Percentiles rank a stretch among this genome's conserved stretches.
These are phyloP conservation scores for Nothocercus nigrocapillus DNA, from an alignment of 2,113 vertebrate species.

Conservation along the genomic window DNA sequence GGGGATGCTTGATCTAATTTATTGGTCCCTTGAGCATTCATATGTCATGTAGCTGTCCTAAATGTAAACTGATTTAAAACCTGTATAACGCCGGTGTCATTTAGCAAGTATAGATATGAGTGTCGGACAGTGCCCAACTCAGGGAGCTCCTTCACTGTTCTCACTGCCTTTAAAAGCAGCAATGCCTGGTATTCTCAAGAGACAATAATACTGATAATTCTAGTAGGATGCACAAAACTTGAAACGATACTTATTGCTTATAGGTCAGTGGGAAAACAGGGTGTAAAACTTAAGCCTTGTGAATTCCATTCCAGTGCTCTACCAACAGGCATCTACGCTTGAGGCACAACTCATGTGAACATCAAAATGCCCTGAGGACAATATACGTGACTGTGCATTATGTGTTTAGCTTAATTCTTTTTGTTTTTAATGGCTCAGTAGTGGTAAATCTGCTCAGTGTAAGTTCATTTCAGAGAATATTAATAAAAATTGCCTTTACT, in stretches of 20 bases:
- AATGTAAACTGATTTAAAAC: not conserved
- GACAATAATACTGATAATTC: not conserved
- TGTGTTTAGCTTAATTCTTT: not conserved
- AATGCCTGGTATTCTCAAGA: not conserved
- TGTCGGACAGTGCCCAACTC: no score
- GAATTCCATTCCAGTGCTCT: not conserved
- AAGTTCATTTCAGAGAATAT: not conserved
- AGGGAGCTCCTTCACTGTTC: not conserved
- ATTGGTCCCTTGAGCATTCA: not conserved
- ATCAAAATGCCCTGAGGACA: not conserved
- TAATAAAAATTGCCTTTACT: not conserved
- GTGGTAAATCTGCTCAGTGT: not conserved
- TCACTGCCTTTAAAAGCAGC: not conserved
- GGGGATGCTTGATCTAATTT: not conserved
- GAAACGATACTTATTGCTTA: not conserved
- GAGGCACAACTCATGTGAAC: not conserved
- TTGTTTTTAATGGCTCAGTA: not conserved
- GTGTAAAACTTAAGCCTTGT: not conserved
- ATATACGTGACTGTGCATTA: not conserved
- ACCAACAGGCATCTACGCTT: not conserved
- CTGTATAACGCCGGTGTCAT: not conserved
- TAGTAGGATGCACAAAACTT: not conserved
- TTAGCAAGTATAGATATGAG: not conserved
- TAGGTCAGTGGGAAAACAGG: not conserved
- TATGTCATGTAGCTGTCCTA: not conserved